Percentiles rank a stretch among this genome's conserved stretches.
Evolutionary conservation across 2,888 invertebrate species (phyloP).

Genomic region (Cecidostiba fungosa): DNA sequence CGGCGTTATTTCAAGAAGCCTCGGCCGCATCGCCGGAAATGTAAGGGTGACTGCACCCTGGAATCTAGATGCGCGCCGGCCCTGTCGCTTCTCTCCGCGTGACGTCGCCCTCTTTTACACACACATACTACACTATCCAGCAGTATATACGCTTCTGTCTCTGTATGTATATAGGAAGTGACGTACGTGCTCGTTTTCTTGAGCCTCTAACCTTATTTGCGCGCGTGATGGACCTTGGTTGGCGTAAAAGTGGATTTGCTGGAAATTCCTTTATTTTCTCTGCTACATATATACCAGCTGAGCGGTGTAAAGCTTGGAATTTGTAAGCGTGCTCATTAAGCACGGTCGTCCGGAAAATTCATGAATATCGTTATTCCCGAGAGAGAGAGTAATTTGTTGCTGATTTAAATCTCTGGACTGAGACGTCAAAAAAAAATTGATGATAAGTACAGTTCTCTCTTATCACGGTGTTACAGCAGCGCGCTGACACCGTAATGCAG

Average conservation of each 20-base stretch:
- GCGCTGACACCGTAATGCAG: too few species aligned
- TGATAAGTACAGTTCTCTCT: too few species aligned
- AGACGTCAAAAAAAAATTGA: too few species aligned
- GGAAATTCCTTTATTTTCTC: conserved; percentile 18
- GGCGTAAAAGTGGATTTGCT: not conserved
- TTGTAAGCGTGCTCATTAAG: not conserved
- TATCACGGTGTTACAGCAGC: too few species aligned
- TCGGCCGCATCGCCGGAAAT: conserved; percentile 62
- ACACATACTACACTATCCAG: not conserved
- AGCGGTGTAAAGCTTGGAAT: not conserved
- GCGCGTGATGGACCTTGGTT: conserved; percentile 44
- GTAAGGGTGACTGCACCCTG: conserved; percentile 63
- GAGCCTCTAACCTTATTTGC: conserved; percentile 55
- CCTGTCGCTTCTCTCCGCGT: conserved; percentile 46
- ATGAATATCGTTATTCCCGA: not conserved
- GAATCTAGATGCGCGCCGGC: conserved; percentile 64
- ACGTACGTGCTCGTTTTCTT: conserved; percentile 25
- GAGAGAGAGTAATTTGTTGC: not conserved
- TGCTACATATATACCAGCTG: not conserved
- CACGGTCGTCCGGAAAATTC: not conserved
- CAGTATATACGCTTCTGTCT: not conserved
- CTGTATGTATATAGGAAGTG: conserved; percentile 46
- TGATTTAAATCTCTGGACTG: too few species aligned
- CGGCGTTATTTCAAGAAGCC: conserved; percentile 61
- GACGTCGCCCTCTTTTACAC: conserved; percentile 38